Percentiles rank a stretch among this genome's conserved stretches.
phyloP scores from a whole-genome alignment of 1,140 invertebrate genomes.

The Tenebrio molitor region DNA sequence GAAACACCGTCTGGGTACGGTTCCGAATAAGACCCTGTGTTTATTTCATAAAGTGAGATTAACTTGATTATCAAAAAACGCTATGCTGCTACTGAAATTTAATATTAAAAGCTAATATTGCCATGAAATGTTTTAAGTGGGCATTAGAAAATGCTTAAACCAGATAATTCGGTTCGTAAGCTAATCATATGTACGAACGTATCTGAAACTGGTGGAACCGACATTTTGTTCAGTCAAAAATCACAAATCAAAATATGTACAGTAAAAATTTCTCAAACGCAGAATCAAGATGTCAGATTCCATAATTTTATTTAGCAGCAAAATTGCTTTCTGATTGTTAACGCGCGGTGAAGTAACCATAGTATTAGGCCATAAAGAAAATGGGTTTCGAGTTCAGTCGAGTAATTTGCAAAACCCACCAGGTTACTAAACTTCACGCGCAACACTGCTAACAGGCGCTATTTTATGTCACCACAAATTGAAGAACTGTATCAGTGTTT shows the following conservation, averaged over 20 bases:
- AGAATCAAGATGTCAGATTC: not conserved
- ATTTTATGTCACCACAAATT: not conserved
- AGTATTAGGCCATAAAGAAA: too few relatives aligned
- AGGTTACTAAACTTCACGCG: not conserved
- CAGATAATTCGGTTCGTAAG: not conserved
- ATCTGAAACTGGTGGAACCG: not conserved
- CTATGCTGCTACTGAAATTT: slow-evolving; percentile 21
- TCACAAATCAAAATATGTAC: too few relatives aligned
- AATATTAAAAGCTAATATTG: slow-evolving; percentile 25
- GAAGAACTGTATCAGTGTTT: slow-evolving; percentile 53
- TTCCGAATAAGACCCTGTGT: slow-evolving; percentile 31
- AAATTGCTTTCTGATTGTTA: too few relatives aligned
- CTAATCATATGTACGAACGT: not conserved
- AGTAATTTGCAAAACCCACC: too few relatives aligned
- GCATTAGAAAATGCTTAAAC: slow-evolving; percentile 7
- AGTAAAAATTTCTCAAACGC: not conserved
- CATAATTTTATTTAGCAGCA: too few relatives aligned
- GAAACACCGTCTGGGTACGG: not conserved
- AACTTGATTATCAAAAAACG: slow-evolving; percentile 7
- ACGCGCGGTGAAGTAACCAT: too few relatives aligned
- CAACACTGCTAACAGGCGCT: not conserved
- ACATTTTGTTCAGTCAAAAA: not conserved
- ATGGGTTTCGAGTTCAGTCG: too few relatives aligned
- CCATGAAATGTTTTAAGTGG: slow-evolving; percentile 10
- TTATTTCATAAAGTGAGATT: slow-evolving; percentile 2